phyloP scores from a whole-genome alignment of 2,113 vertebrate genomes.

The Malaclemys terrapin region DNA sequence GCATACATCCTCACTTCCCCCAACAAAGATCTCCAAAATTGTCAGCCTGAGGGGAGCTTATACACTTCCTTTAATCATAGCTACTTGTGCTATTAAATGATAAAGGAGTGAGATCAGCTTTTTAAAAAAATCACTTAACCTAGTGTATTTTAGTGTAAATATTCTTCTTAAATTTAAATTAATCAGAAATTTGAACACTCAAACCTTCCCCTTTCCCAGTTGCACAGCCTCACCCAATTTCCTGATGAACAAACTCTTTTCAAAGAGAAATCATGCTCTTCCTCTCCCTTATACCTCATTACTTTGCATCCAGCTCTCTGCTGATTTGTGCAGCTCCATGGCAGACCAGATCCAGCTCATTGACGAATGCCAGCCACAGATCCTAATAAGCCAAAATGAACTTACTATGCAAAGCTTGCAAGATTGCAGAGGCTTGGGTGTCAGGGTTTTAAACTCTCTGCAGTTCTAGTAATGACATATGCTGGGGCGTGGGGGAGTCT shows the following conservation, averaged over 20 bases:
- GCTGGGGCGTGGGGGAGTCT: slow-evolving; percentile 52
- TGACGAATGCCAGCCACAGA: neutral
- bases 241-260: neutral
- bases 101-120: neutral
- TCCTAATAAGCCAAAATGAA: slow-evolving; percentile 3
- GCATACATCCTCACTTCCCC: neutral
- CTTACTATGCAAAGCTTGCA: slow-evolving; percentile 47
- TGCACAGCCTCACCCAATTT: neutral
- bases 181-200: neutral
- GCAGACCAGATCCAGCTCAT: neutral
- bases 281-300: neutral
- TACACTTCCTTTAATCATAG: neutral
- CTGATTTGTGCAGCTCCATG: neutral
- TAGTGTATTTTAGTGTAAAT: neutral
- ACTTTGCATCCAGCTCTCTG: neutral
- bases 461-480: slow-evolving; percentile 60
- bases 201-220: neutral
- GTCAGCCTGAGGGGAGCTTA: neutral
- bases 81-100: neutral
- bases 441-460: slow-evolving; percentile 53
- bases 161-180: neutral
- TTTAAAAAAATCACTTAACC: neutral
- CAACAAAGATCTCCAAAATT: neutral
- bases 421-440: slow-evolving; percentile 36
- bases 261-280: neutral